Conservation (phyloP, 2,888 invertebrate genomes). For the Eilema depressum region DNA sequence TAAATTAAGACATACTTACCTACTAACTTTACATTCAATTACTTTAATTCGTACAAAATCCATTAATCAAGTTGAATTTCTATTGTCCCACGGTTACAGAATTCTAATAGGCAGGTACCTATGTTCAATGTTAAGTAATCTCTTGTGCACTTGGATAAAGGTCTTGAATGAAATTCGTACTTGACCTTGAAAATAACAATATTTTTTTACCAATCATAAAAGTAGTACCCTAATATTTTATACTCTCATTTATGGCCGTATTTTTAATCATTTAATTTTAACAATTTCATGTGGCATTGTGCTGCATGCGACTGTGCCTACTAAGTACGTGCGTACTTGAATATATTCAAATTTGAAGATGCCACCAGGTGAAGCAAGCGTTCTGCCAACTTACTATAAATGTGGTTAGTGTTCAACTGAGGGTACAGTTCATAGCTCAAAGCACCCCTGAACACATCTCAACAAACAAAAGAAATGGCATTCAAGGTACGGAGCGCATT, state of each 20-base stretch:
- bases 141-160: constrained; percentile 18
- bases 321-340: constrained; percentile 81
- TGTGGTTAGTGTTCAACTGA: constrained; percentile 71
- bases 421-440: constrained; percentile 79
- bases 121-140: constrained; percentile 5
- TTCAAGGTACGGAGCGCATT: constrained; percentile 76
- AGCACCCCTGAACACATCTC: constrained; percentile 77
- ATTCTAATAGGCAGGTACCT: constrained; percentile 3
- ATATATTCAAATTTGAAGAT: constrained; percentile 84
- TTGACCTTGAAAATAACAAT: constrained; percentile 12
- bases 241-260: neutral
- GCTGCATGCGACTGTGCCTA: constrained; percentile 47
- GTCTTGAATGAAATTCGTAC: constrained; percentile 10
- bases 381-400: constrained; percentile 72
- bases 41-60: neutral
- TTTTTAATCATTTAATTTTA: neutral
- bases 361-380: constrained; percentile 74
- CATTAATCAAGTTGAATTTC: constrained; percentile 15
- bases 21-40: neutral
- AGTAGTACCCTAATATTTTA: neutral
- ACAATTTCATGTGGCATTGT: constrained; percentile 64
- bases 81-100: neutral
- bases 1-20: neutral
- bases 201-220: neutral
- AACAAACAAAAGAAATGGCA: constrained; percentile 74